Base-by-base conservation (phyloP, 2,888 invertebrate genomes). In the Plagiodera versicolora region DNA sequence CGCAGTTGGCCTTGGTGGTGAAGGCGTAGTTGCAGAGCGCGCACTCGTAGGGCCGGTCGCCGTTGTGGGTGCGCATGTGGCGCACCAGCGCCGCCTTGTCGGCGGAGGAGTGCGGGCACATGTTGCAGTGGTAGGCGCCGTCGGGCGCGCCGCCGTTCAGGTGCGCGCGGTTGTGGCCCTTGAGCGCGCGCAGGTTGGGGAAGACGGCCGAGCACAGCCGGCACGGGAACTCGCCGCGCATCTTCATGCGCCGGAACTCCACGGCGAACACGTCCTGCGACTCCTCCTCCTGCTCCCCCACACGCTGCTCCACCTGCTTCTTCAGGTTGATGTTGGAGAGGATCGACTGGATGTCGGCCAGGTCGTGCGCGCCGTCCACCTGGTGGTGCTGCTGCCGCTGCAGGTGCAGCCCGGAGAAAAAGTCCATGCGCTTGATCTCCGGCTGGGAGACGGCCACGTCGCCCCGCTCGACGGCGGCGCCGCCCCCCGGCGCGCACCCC, bases 1-100 rank as follows among this genome's bases (percentile, higher is more conserved):
- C 97, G 78, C 98, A 98, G 77, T 98, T 97, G 1, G 97, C 96
- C 82, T 97, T 96, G 0, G 97, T 97, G 20, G 97, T 97, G 79
- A 98, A 98, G 1, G 96, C 95, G 75, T 94, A 96, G 74, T 94
- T 94, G 79, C 98, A 98, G n/a, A 96, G 86, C 0, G 91, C 89
- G 76, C 97, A 98, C 78, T 95, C 94, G 76, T 94, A 97, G 0
- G 97, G 97, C 10, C 96, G 85, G 73, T 97, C 96, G 0, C 97
- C 97, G 75, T 95, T 97, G 81, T 97, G 97, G 0, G 94, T 94
- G 46, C 96, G 85, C 87, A 97, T 90, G 75, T 97, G 97, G 17
- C 95, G 87, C 8, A 94, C 90, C 52, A 98, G 81, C 1, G 95
- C 94, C 17, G 94, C 92, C 79, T 96, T 96, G 77, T 97, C 97